A percentile compares a stretch with the other conserved stretches of the same genome.
Conservation (phyloP, 1,140 invertebrate genomes). For the Chlorops oryzae region DNA sequence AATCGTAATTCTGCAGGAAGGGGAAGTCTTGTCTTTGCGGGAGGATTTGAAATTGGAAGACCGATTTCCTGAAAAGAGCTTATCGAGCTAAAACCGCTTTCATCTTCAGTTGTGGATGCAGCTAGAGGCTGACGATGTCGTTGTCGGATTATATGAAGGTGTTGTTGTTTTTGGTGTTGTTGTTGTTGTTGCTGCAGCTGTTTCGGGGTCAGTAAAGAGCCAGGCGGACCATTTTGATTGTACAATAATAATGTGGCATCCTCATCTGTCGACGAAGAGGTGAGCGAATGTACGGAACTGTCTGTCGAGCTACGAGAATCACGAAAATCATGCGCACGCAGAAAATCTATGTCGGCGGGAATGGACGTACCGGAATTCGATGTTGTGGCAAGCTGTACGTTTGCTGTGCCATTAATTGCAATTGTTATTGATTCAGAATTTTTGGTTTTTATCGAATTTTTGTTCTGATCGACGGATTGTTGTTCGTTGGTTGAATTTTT, state of each 20-base stretch:
- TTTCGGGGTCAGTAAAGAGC: slow-evolving; percentile 5
- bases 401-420: slow-evolving; percentile 4
- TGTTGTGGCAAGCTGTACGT: neutral
- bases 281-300: slow-evolving; percentile 47
- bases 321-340: slow-evolving; percentile 38
- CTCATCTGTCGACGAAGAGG: slow-evolving; percentile 44
- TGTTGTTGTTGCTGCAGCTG: slow-evolving; percentile 18
- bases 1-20: too few relatives aligned
- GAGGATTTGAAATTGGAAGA: too few relatives aligned
- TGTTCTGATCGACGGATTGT: slow-evolving; percentile 15
- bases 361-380: slow-evolving; percentile 7
- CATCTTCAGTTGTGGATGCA: slow-evolving; percentile 56
- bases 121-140: slow-evolving; percentile 9
- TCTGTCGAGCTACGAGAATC: slow-evolving; percentile 46
- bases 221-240: neutral
- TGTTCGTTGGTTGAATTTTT: slow-evolving; percentile 14
- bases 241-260: slow-evolving; percentile 17
- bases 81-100: slow-evolving; percentile 76
- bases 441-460: neutral
- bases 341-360: slow-evolving; percentile 36
- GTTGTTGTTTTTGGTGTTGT: slow-evolving; percentile 10
- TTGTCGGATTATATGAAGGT: neutral
- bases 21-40: too few relatives aligned
- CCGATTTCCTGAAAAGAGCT: slow-evolving; percentile 74
- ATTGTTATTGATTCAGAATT: neutral